Conservation (phyloP, 1,140 invertebrate species). For the Drosophila bifasciata region DNA sequence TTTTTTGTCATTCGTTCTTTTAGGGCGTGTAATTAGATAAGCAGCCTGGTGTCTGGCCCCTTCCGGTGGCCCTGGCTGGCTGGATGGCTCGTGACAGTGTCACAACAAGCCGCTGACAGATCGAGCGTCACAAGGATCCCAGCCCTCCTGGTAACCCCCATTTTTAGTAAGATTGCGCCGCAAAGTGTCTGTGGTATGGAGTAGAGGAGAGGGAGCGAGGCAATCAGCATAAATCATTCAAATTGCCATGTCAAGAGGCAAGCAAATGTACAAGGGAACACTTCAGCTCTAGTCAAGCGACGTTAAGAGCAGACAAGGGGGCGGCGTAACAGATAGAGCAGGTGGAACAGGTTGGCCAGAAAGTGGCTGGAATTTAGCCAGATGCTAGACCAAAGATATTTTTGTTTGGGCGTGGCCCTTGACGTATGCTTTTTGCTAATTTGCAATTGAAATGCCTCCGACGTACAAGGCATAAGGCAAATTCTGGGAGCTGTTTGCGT, state of each 20-base stretch:
- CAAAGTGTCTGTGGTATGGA: slow-evolving; percentile 68
- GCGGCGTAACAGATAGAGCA: no score
- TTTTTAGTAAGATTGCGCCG: slow-evolving; percentile 62
- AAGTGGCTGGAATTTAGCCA: no score
- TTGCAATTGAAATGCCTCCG: slow-evolving; percentile 77
- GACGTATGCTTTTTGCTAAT: slow-evolving; percentile 55
- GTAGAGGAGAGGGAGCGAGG: no score
- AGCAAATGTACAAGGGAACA: slow-evolving; percentile 5
- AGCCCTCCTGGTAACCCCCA: no score
- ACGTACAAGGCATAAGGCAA: slow-evolving; percentile 35
- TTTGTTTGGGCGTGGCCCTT: slow-evolving; percentile 12
- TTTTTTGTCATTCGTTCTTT: slow-evolving; percentile 65
- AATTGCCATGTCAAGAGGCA: slow-evolving; percentile 55
- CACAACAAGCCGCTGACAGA: slow-evolving; percentile 77
- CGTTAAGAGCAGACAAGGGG: no score
- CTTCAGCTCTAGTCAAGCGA: slow-evolving; percentile 1
- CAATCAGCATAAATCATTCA: slow-evolving; percentile 82
- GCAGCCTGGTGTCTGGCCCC: slow-evolving; percentile 46
- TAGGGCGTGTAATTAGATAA: slow-evolving; percentile 77
- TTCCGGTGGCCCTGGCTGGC: no score
- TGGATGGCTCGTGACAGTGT: slow-evolving; percentile 13
- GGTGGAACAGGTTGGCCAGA: no score
- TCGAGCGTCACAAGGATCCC: slow-evolving; percentile 78
- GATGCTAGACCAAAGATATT: no score
- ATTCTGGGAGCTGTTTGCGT: slow-evolving; percentile 55